Base-by-base conservation (phyloP, 2,113 vertebrate species). In the Desmodus rotundus region DNA sequence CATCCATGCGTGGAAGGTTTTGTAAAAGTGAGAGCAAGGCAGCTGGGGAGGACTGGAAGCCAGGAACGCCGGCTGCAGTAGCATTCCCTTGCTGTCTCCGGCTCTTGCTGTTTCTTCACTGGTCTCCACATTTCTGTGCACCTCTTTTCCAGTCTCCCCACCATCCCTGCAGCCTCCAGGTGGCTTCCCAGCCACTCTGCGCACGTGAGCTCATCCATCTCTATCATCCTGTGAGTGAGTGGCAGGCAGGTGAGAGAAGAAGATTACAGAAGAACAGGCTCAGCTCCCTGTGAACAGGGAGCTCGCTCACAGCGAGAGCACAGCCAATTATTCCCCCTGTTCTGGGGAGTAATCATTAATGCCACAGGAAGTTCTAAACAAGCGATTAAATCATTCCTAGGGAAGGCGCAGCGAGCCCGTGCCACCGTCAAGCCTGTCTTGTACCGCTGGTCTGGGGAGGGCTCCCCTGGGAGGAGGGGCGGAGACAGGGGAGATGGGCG, bases 281-380 rank as follows among this genome's bases (percentile, higher is more conserved):
- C 24, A 58, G 85, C 89, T 97, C 77, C 88, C 95, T 4, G 16
- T 93, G 72, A 91, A 96, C 96, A 86, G 58, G 83, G 93, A 93
- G 84, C 85, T 87, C 0, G 0, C 92, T 96, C 86, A 47, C 89
- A 31, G 0, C 3, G 15, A 97, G 91, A 95, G 96, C 31, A 17
- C 41, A 96, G 89, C 68, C 97, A 94, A 93, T 97, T 96, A 97
- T 87, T 86, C 52, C 82, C 87, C 89, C 73, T 45, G 58, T 98
- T 95, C 83, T 86, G n/a, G 83, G 78, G 91, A 54, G 87, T 96
- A 61, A 96, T 97, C 96, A 96, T 95, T 96, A 97, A 96, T 96
- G 91, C 94, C 94, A 96, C 94, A 94, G 96, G 95, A 98, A 96
- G 96, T 95, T 97, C 96, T 97, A 96, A 97, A 94, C 94, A 94